phyloP scores from a whole-genome alignment of 2,888 invertebrate species.

The Metopia argyrocephala region DNA sequence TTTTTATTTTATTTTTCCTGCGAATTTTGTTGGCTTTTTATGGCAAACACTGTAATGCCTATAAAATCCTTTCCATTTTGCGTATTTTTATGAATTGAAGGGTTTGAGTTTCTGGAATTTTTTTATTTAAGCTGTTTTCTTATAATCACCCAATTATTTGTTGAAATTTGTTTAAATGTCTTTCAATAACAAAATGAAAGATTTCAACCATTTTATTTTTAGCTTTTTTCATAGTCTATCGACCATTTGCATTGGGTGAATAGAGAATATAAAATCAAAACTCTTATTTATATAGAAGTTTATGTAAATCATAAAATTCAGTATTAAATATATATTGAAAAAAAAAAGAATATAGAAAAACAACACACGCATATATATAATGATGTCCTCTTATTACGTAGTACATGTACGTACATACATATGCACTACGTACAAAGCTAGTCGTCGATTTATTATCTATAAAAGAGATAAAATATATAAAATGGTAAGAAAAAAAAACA shows the following conservation, averaged over 20 bases:
- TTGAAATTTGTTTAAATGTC: constrained; percentile 25
- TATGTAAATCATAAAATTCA: constrained; percentile 46
- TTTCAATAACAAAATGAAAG: constrained; percentile 10
- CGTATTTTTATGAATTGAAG: not conserved
- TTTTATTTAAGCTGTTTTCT: not conserved
- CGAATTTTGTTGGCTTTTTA: not conserved
- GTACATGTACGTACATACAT: not conserved
- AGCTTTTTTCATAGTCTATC: too few species aligned
- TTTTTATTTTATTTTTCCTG: not conserved
- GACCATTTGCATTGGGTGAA: too few species aligned
- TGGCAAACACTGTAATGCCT: not conserved
- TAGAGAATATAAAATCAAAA: constrained; percentile 22
- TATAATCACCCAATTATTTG: constrained; percentile 48
- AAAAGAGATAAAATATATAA: not conserved
- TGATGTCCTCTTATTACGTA: too few species aligned
- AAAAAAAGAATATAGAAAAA: not conserved
- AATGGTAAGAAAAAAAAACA: not conserved
- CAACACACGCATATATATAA: not conserved
- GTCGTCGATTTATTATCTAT: constrained; percentile 37
- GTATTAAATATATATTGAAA: constrained; percentile 24
- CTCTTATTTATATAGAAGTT: constrained; percentile 7
- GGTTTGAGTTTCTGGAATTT: not conserved
- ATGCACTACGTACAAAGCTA: constrained; percentile 1
- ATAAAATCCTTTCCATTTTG: not conserved
- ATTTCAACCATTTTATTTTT: constrained; percentile 18